phyloP scores from a whole-genome alignment of 2,888 invertebrate genomes.

The Brachylomia viminalis region DNA sequence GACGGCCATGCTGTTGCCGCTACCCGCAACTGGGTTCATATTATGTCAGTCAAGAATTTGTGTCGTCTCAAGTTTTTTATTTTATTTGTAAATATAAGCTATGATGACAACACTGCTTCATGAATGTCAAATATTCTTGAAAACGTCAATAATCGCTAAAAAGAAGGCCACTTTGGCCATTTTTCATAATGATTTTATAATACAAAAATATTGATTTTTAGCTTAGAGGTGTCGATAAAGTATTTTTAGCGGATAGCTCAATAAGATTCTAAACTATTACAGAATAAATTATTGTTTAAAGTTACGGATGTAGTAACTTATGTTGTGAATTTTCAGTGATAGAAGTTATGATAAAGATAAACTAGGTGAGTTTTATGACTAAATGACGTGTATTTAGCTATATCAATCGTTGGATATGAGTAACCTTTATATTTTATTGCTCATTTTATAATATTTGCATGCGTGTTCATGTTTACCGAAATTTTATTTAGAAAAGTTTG shows the following conservation, averaged over 20 bases:
- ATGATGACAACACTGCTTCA: constrained; percentile 44
- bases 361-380: constrained; percentile 80
- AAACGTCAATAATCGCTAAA: constrained; percentile 68
- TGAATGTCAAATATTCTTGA: constrained; percentile 60
- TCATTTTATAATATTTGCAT: constrained; percentile 2
- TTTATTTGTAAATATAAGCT: too few species aligned
- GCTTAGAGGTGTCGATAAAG: constrained; percentile 69
- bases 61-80: too few species aligned
- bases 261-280: constrained; percentile 39
- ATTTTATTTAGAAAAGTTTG: constrained; percentile 18
- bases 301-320: constrained; percentile 65
- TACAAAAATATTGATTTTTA: constrained; percentile 82
- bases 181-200: constrained; percentile 74
- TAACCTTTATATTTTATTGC: constrained; percentile 40
- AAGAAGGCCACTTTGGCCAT: constrained; percentile 81
- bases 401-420: constrained; percentile 53
- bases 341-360: constrained; percentile 65
- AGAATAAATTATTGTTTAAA: constrained; percentile 42
- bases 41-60: too few species aligned
- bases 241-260: constrained; percentile 55
- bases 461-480: background rate
- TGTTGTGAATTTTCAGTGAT: constrained; percentile 72
- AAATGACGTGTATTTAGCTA: constrained; percentile 83
- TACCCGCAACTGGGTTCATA: too few species aligned
- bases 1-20: too few species aligned